Percentiles rank a stretch among this genome's conserved stretches.
Conservation (phyloP, 2,888 invertebrate genomes). For the Stramonita haemastoma region DNA sequence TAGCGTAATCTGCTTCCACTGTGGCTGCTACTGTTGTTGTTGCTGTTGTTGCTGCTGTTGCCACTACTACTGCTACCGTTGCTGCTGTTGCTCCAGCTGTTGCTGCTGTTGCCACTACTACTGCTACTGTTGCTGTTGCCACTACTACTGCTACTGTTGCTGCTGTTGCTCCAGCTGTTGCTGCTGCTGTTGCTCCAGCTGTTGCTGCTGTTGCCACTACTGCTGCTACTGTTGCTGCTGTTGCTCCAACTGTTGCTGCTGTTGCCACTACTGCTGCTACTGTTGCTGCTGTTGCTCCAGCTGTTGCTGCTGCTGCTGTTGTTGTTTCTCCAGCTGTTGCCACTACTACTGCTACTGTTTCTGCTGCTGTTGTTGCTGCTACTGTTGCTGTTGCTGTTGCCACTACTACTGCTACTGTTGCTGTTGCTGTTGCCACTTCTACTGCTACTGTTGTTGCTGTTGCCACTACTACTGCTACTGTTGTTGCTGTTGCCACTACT, state of each 20-base stretch:
- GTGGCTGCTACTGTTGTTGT: slow-evolving; percentile 34
- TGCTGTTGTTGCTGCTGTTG: slow-evolving; percentile 44
- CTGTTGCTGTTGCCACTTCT: background rate
- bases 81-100: slow-evolving; percentile 37
- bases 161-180: background rate
- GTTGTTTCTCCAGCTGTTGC: background rate
- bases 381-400: background rate
- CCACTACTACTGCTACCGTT: slow-evolving; percentile 43
- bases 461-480: background rate
- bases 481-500: background rate
- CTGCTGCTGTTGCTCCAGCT: background rate
- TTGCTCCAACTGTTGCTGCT: background rate
- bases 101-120: slow-evolving; percentile 46
- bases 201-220: background rate
- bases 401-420: background rate
- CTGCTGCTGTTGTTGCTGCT: background rate
- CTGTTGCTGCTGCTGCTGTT: background rate
- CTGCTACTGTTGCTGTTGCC: slow-evolving; percentile 24
- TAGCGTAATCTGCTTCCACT: background rate
- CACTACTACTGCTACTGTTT: background rate
- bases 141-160: slow-evolving; percentile 6
- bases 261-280: background rate
- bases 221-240: background rate
- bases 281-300: background rate
- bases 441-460: background rate